Base-by-base conservation (phyloP, 37 sponge, comb jelly and placozoan species). In the Theonella swinhoei region DNA sequence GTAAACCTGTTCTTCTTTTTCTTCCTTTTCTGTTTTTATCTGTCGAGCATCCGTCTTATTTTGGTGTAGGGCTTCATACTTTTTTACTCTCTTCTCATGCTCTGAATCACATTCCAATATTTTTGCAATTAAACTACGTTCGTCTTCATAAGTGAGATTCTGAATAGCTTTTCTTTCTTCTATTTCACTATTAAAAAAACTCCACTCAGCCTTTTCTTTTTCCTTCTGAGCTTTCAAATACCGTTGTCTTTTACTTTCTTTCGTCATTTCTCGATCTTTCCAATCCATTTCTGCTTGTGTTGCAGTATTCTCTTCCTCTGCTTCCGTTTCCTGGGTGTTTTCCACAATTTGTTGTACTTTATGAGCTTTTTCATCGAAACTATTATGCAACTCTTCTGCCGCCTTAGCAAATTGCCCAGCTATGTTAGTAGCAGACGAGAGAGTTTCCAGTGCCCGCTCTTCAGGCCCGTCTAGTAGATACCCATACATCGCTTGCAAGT, bases 321-420 rank as follows among this genome's bases (percentile, higher is more conserved):
- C 76, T n/a, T 74, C 64, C 3, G 59, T 61, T 35, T 62, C 23
- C 78, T 33, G 24, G 5, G 78, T 82, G 14, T 70, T 42, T 39
- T 79, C 42, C 11, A 79, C 34, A 2, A 72, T 47, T 8, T 1
- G 35, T 25, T 36, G 41, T 20, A 84, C 85, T 36, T 80, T 73
- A 28, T 74, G 20, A 17, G 60, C 77, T 54, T 90, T 67, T 22
- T 64, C 68, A 17, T 59, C 62, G 80, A 90, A 90, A 2, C 85
- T 81, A 30, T 43, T 24, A 26, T 80, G 72, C 11, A 90, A 43
- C 20, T 85, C 86, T 0, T 30, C 14, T 24, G 91, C 91, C 32
- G 91, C 86, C 39, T 38, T 69, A 2, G 39, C 72, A 86, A 90
- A 85, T 11, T 80, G 72, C n/a, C 58, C 68, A 0, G 91, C 91